These are phyloP conservation scores for Leptopilina syphax DNA, from an alignment of 2,888 invertebrate species.

Conservation along the genomic window DNA sequence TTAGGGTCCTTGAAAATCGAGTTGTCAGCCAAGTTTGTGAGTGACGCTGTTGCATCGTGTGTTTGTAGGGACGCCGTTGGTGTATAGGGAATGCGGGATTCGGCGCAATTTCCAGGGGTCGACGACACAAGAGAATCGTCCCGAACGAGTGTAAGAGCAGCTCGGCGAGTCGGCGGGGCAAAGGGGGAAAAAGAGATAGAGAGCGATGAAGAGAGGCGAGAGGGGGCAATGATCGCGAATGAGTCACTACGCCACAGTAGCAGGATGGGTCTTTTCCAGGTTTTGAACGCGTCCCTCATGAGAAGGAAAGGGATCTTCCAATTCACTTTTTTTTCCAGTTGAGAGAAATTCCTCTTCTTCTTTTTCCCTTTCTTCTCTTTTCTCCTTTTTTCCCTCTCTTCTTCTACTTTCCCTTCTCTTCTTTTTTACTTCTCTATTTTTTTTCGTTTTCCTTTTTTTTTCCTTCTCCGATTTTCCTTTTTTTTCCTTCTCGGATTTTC, in stretches of 20 bases:
- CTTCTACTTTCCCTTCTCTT: no score
- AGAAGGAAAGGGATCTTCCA: background rate
- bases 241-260: slow-evolving; percentile 67
- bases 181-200: slow-evolving; percentile 25
- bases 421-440: no score
- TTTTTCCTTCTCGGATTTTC: no score
- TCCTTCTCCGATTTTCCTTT: no score
- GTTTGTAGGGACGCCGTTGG: slow-evolving; percentile 40
- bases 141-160: slow-evolving; percentile 49
- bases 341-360: slow-evolving; percentile 30
- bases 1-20: slow-evolving; percentile 22
- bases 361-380: background rate
- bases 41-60: slow-evolving; percentile 28
- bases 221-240: slow-evolving; percentile 60
- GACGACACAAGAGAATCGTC: slow-evolving; percentile 69
- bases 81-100: slow-evolving; percentile 66
- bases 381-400: no score
- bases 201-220: slow-evolving; percentile 52
- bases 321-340: slow-evolving; percentile 28
- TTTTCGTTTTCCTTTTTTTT: no score
- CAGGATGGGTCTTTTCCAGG: slow-evolving; percentile 50
- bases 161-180: slow-evolving; percentile 10
- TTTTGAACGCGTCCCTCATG: background rate
- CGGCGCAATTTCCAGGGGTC: slow-evolving; percentile 64
- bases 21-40: slow-evolving; percentile 8